Evolutionary conservation across 2,113 vertebrate species (phyloP).

Genomic region (Notothenia coriiceps): DNA sequence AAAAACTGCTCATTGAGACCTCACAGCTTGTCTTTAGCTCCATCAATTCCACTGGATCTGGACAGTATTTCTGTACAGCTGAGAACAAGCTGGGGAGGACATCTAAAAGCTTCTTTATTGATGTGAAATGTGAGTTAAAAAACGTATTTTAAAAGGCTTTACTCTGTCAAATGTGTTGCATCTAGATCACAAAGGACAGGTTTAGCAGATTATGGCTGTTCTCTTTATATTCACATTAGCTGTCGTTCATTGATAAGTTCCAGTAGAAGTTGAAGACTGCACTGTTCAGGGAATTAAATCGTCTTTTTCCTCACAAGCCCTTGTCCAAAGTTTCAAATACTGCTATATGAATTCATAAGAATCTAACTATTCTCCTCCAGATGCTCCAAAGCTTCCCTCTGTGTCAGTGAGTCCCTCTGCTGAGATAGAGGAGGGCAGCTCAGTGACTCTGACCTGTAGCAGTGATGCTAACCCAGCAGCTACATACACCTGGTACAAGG

Average conservation of each 20-base stretch:
- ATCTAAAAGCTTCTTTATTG: not conserved
- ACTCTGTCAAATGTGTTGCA: not conserved
- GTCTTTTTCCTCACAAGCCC: not conserved
- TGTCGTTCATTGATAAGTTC: not conserved
- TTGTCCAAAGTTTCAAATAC: not conserved
- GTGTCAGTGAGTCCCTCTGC: constrained; percentile 36
- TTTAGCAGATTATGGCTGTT: not conserved
- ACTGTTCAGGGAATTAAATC: not conserved
- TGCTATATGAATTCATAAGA: not conserved
- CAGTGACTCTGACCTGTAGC: constrained; percentile 16
- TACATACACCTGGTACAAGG: constrained; percentile 32
- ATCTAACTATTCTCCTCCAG: constrained; percentile 4
- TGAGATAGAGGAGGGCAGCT: constrained; percentile 28
- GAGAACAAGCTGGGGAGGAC: constrained; percentile 15
- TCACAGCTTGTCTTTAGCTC: not conserved
- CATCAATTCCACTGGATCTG: constrained; percentile 39
- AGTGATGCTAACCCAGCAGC: constrained; percentile 42
- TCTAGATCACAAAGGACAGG: not conserved
- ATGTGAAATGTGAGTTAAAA: constrained; percentile 54
- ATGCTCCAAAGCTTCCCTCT: not conserved
- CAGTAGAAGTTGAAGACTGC: not conserved
- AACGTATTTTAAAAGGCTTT: not conserved
- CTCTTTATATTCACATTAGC: not conserved
- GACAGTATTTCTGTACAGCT: constrained; percentile 40
- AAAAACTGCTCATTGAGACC: not conserved